These are phyloP conservation scores for Aradophagus sp. DNA, from an alignment of 1,140 invertebrate genomes.

Conservation along the genomic window DNA sequence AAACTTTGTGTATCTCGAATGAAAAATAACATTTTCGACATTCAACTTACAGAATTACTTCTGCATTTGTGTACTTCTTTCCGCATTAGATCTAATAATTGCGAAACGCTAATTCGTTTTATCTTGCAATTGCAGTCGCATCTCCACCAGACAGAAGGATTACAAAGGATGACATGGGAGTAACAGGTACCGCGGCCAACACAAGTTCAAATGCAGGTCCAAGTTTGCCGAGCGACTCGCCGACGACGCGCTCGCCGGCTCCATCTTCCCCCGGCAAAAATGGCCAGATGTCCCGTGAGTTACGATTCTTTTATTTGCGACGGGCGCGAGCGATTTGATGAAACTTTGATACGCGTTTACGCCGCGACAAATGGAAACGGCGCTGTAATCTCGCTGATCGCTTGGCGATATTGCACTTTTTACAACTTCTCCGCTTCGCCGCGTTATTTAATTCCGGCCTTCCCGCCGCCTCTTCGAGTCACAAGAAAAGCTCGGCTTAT, in stretches of 20 bases:
- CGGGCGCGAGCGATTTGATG: conserved; percentile 5
- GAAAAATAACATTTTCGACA: no score
- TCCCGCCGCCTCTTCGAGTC: no score
- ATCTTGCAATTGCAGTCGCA: conserved; percentile 75
- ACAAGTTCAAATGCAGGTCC: conserved; percentile 54
- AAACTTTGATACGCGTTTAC: conserved; percentile 14
- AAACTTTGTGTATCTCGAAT: no score
- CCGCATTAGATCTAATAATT: conserved; percentile 1
- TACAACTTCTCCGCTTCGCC: no score
- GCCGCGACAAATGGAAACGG: conserved; percentile 11
- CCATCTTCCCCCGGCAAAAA: conserved; percentile 73
- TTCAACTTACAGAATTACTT: neutral
- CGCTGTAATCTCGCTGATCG: no score
- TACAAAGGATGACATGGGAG: conserved; percentile 72
- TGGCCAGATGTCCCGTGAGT: conserved; percentile 79
- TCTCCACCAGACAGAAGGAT: conserved; percentile 78
- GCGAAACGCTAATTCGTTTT: conserved; percentile 38
- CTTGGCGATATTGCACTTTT: no score
- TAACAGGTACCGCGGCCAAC: conserved; percentile 57
- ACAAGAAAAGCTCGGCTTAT: no score
- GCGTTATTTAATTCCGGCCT: no score
- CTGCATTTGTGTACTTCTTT: neutral
- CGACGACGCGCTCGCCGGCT: conserved; percentile 58
- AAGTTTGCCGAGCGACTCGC: conserved; percentile 57
- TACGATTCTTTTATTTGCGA: conserved; percentile 9